phyloP scores from a whole-genome alignment of 2,113 vertebrate genomes.

The Elaphurus davidianus region DNA sequence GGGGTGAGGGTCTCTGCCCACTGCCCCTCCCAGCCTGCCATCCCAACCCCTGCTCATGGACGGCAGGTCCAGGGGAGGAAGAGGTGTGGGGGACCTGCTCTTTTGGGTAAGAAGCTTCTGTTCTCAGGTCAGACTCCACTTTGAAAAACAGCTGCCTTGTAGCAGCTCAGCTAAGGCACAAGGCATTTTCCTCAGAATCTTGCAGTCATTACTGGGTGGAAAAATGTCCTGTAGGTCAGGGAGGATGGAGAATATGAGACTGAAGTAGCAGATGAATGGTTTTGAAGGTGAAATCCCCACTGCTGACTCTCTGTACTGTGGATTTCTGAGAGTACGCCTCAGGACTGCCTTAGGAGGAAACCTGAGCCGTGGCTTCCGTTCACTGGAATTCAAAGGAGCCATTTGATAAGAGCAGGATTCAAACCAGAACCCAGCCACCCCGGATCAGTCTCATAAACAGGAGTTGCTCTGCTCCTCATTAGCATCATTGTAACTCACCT shows the following conservation, averaged over 20 bases:
- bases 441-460: fast-evolving
- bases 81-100: not conserved
- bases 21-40: fast-evolving
- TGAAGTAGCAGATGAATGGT: not conserved
- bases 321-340: fast-evolving
- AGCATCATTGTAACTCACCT: fast-evolving
- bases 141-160: not conserved
- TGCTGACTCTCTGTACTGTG: not conserved
- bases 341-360: not conserved
- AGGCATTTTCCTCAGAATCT: not conserved
- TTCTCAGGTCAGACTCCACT: not conserved
- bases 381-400: not conserved
- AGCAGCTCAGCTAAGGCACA: not conserved
- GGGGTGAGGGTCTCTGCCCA: not conserved
- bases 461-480: fast-evolving
- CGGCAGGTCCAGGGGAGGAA: not conserved
- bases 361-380: fast-evolving
- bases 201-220: not conserved
- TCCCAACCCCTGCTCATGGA: fast-evolving
- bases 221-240: not conserved
- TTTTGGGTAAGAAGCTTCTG: not conserved
- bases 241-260: fast-evolving
- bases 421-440: not conserved
- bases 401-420: no score
- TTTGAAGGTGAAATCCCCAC: not conserved